Conservation (phyloP, 2,888 invertebrate species). For the Torymus tubicola region DNA sequence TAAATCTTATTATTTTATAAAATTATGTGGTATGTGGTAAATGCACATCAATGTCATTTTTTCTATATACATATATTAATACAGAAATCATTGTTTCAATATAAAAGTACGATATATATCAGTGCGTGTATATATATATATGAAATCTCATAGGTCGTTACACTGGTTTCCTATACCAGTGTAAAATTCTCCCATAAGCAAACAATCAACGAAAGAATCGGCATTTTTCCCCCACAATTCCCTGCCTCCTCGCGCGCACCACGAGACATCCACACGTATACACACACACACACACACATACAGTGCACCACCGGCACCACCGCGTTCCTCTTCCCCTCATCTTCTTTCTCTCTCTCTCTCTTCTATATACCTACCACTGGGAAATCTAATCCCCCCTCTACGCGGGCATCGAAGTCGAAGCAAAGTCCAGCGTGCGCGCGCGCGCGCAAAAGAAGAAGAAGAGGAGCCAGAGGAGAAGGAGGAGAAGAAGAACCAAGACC, state of each 20-base stretch:
- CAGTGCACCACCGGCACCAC: not conserved
- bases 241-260: not conserved
- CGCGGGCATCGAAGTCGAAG: not conserved
- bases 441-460: slow-evolving; percentile 8
- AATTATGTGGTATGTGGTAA: too few species aligned
- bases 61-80: not conserved
- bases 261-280: not conserved
- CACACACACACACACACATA: not conserved
- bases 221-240: not conserved
- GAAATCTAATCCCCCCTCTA: slow-evolving; percentile 38
- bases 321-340: not conserved
- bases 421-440: not conserved
- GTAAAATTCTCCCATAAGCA: too few species aligned
- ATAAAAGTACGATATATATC: too few species aligned
- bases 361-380: not conserved
- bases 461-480: slow-evolving; percentile 38
- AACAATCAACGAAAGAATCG: not conserved
- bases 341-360: too few species aligned
- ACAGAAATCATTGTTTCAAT: not conserved
- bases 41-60: not conserved
- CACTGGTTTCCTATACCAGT: too few species aligned
- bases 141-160: too few species aligned
- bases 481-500: slow-evolving; percentile 26
- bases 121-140: too few species aligned
- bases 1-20: too few species aligned